Conservation (phyloP, 2,113 vertebrate species). For the Psilopsiagon aymara region DNA sequence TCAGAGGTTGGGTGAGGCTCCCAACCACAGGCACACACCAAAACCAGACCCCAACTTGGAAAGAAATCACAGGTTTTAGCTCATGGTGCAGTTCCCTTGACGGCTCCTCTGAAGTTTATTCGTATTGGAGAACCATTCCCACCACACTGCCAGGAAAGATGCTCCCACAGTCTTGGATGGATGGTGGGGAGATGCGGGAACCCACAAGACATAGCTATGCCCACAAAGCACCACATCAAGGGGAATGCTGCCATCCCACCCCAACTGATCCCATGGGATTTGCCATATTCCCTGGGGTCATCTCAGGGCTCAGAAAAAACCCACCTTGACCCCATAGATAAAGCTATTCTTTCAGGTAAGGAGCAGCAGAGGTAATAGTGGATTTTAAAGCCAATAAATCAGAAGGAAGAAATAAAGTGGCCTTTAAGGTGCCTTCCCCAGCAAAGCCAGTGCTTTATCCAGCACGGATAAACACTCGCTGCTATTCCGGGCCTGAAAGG, state of each 20-base stretch:
- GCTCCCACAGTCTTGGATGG: not conserved
- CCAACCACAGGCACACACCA: not conserved
- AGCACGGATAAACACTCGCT: rapidly evolving
- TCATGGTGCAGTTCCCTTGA: rapidly evolving
- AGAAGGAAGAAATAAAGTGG: slow-evolving; percentile 19
- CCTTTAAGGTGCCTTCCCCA: not conserved
- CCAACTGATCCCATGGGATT: rapidly evolving
- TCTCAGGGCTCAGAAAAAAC: not conserved
- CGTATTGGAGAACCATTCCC: rapidly evolving
- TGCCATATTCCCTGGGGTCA: rapidly evolving
- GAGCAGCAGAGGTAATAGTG: not conserved
- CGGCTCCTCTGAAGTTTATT: not conserved
- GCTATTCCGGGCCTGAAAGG: slow-evolving; percentile 30
- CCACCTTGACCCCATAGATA: not conserved
- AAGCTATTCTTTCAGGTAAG: not conserved
- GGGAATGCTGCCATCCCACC: not conserved
- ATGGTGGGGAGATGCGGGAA: not conserved
- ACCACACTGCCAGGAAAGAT: rapidly evolving
- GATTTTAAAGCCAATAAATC: not conserved
- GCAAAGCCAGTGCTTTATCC: not conserved
- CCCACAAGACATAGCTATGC: rapidly evolving
- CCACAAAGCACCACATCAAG: rapidly evolving
- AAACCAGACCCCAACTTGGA: rapidly evolving
- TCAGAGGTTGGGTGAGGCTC: not conserved
- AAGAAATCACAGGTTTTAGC: rapidly evolving